Percentiles rank a stretch among this genome's conserved stretches.
Evolutionary conservation across 2,888 invertebrate genomes (phyloP).

Genomic region (Oxytorus armatus): DNA sequence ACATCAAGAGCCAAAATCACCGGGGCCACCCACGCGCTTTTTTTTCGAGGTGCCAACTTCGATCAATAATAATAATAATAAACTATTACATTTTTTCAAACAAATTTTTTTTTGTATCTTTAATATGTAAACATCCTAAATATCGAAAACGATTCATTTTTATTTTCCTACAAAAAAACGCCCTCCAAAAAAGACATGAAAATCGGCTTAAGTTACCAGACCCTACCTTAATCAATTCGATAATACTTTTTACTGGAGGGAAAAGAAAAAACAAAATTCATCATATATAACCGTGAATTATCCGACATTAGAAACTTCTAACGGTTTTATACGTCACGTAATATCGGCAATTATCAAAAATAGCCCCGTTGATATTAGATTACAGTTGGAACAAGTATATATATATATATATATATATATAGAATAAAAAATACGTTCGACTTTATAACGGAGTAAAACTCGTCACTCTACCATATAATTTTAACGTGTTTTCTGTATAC

Average conservation of each 20-base stretch:
- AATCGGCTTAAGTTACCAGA: background rate
- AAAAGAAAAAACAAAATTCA: constrained; percentile 1
- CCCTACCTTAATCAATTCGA: background rate
- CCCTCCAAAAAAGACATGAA: no score
- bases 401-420: no score
- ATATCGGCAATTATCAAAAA: constrained; percentile 46
- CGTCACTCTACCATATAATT: constrained; percentile 38
- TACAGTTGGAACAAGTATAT: constrained; percentile 24
- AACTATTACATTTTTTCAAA: no score
- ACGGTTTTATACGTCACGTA: constrained; percentile 32
- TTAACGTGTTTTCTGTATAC: constrained; percentile 37
- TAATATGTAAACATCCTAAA: no score
- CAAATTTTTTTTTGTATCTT: no score
- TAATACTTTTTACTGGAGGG: background rate
- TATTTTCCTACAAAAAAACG: no score
- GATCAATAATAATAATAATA: no score
- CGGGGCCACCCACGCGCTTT: no score
- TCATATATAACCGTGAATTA: constrained; percentile 21
- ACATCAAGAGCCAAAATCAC: no score
- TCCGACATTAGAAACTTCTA: constrained; percentile 33
- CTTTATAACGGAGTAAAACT: constrained; percentile 29
- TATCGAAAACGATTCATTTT: no score
- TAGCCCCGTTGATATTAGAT: constrained; percentile 30
- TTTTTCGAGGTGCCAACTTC: no score
- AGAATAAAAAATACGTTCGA: constrained; percentile 44